Conservation (phyloP, 2,888 invertebrate species). For the Drosophila anomalipes region DNA sequence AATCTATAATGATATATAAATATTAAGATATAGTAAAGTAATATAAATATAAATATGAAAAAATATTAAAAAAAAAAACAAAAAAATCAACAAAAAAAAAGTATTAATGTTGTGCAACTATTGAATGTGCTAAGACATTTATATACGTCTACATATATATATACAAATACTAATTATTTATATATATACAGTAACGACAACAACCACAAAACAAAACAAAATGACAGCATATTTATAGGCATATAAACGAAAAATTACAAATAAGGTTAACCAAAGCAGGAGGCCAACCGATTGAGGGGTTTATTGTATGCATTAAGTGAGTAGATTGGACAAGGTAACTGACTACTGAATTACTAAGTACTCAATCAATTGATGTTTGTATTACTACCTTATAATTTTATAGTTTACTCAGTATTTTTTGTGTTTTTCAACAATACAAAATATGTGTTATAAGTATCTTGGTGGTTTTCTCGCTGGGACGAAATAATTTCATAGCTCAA, state of each 20-base stretch:
- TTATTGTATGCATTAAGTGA: constrained; percentile 1
- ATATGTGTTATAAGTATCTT: background rate
- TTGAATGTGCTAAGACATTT: constrained; percentile 77
- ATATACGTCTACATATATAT: constrained; percentile 80
- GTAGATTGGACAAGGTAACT: constrained; percentile 1
- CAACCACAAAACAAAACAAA: constrained; percentile 23
- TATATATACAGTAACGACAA: constrained; percentile 53
- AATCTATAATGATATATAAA: constrained; percentile 49
- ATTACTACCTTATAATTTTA: constrained; percentile 9
- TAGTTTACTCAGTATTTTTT: background rate
- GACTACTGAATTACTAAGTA: constrained; percentile 5
- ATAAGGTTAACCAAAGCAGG: constrained; percentile 10
- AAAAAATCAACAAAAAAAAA: constrained; percentile 48
- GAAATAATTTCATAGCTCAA: constrained; percentile 42
- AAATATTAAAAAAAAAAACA: constrained; percentile 47
- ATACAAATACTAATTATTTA: constrained; percentile 76
- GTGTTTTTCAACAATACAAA: background rate
- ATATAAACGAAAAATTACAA: constrained; percentile 33
- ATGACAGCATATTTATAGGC: constrained; percentile 44
- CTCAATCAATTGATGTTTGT: constrained; percentile 5
- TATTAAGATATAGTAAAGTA: constrained; percentile 51
- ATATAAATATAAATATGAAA: constrained; percentile 17
- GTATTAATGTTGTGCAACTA: constrained; percentile 82
- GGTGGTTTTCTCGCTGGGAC: background rate
- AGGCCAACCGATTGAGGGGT: background rate